Conservation (phyloP, 2,888 invertebrate genomes). For the Maniola hyperantus region DNA sequence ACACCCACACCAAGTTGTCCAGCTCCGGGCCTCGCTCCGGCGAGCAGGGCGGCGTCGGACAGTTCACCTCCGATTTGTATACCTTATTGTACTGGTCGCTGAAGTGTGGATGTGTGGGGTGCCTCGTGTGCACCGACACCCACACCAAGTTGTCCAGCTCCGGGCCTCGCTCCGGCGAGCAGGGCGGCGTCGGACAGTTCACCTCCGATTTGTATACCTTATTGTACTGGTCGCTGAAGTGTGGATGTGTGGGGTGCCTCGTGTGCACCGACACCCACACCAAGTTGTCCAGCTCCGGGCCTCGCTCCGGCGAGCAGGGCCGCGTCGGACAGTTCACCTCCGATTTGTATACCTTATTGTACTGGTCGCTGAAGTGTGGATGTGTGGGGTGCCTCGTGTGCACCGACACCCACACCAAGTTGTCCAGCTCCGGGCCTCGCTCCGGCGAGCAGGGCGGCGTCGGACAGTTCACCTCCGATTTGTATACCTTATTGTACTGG, state of each 20-base stretch:
- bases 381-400: slow-evolving; percentile 86
- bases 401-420: slow-evolving; percentile 88
- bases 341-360: slow-evolving; percentile 80
- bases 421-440: slow-evolving; percentile 78
- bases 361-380: slow-evolving; percentile 85
- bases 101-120: slow-evolving; percentile 86
- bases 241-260: slow-evolving; percentile 85
- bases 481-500: slow-evolving; percentile 85
- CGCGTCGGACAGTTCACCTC: slow-evolving; percentile 80
- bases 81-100: slow-evolving; percentile 84
- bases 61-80: slow-evolving; percentile 64
- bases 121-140: slow-evolving; percentile 86
- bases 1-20: slow-evolving; percentile 89
- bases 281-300: slow-evolving; percentile 84
- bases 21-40: slow-evolving; percentile 72
- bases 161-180: slow-evolving; percentile 78
- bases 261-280: slow-evolving; percentile 88
- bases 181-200: slow-evolving; percentile 84
- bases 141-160: slow-evolving; percentile 88
- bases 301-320: slow-evolving; percentile 84
- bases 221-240: slow-evolving; percentile 85
- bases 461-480: slow-evolving; percentile 65
- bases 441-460: slow-evolving; percentile 87
- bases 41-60: slow-evolving; percentile 86
- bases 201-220: slow-evolving; percentile 63